phyloP scores from a whole-genome alignment of 2,888 invertebrate genomes.

The Pinctada fucata region DNA sequence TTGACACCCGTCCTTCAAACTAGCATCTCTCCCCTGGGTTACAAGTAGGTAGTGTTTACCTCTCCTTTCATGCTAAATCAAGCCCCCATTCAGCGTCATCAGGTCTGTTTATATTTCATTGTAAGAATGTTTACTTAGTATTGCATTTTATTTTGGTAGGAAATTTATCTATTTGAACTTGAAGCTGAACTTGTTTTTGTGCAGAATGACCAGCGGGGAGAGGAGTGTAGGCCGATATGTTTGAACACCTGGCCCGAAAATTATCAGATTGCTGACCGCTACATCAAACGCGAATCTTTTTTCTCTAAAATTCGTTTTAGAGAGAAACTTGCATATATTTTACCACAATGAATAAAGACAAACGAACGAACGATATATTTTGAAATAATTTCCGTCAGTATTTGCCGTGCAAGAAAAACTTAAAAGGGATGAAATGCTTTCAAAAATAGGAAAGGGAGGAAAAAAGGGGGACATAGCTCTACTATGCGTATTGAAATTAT shows the following conservation, averaged over 20 bases:
- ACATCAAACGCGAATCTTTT: too few relatives aligned
- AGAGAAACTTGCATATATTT: too few relatives aligned
- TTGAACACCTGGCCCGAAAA: neutral
- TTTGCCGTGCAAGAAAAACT: too few relatives aligned
- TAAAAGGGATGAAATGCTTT: too few relatives aligned
- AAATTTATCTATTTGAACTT: slow-evolving; percentile 12
- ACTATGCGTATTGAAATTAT: too few relatives aligned
- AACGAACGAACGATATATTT: too few relatives aligned
- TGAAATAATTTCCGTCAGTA: too few relatives aligned
- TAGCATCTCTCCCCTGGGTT: neutral
- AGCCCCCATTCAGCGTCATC: neutral
- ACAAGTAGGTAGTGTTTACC: neutral
- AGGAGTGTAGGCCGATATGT: neutral
- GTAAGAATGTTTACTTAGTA: slow-evolving; percentile 21
- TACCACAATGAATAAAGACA: too few relatives aligned
- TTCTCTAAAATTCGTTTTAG: too few relatives aligned
- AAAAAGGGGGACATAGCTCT: too few relatives aligned
- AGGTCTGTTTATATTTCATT: slow-evolving; percentile 2
- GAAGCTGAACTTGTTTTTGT: neutral
- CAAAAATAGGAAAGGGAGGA: too few relatives aligned
- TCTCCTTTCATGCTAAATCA: neutral
- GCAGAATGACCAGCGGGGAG: neutral
- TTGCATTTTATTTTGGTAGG: slow-evolving; percentile 21
- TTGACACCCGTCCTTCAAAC: neutral
- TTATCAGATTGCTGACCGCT: too few relatives aligned